Percentiles rank a stretch among this genome's conserved stretches.
phyloP scores from a whole-genome alignment of 2,113 vertebrate species.

The Ia io region DNA sequence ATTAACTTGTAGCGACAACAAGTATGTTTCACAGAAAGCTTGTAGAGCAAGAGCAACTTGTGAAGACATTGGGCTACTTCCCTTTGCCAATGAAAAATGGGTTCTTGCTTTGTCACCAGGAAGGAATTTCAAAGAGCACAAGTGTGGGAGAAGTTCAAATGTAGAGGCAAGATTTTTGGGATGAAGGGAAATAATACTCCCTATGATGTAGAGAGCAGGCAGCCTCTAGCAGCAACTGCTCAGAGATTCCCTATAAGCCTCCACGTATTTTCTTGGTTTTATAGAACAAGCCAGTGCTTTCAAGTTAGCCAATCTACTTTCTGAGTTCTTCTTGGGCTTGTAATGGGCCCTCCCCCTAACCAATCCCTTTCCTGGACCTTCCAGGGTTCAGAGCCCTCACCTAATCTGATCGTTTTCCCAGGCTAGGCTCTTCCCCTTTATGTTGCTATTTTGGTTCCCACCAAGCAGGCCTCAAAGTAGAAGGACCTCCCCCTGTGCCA shows the following conservation, averaged over 20 bases:
- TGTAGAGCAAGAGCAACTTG: not conserved
- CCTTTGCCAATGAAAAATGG: not conserved
- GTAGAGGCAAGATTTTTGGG: not conserved
- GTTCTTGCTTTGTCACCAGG: not conserved
- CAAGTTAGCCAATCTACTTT: not conserved
- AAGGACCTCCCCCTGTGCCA: not conserved
- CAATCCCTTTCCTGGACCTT: not conserved
- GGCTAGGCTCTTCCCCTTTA: not conserved
- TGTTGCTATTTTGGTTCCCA: not conserved
- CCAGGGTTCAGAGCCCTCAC: not conserved
- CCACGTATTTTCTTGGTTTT: not conserved
- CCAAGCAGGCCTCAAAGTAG: not conserved
- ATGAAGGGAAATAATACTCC: not conserved
- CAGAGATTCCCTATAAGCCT: not conserved
- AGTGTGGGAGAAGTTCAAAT: not conserved
- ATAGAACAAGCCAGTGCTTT: not conserved
- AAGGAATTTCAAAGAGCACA: not conserved
- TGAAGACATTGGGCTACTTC: not conserved
- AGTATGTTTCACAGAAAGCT: not conserved
- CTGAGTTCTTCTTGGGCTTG: not conserved
- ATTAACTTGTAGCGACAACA: not conserved
- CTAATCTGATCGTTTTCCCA: not conserved
- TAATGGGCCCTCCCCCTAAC: not conserved
- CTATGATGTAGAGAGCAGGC: no score
- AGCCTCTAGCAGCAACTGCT: not conserved